A percentile compares a stretch with the other conserved stretches of the same genome.
phyloP scores from a whole-genome alignment of 2,888 invertebrate genomes.

The Drosophila engyochracea region DNA sequence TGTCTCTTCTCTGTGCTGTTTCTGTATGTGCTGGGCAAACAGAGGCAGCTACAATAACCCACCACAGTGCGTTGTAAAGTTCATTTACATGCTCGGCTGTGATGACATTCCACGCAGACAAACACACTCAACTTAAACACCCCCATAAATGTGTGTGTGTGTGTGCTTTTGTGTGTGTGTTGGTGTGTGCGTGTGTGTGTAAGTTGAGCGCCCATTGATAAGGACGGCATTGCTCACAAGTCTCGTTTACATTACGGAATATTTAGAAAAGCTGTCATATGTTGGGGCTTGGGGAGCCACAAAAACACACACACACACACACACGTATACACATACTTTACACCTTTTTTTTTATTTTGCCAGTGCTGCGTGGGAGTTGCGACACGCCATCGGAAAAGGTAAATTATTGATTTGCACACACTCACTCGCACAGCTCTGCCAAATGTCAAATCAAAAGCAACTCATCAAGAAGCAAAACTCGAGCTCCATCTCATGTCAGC shows the following conservation, averaged over 20 bases:
- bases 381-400: constrained; percentile 48
- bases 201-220: constrained; percentile 72
- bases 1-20: constrained; percentile 34
- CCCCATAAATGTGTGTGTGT: constrained; percentile 28
- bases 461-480: constrained; percentile 47
- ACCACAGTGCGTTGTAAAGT: constrained; percentile 73
- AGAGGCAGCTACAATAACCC: constrained; percentile 45
- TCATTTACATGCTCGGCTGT: constrained; percentile 79
- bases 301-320: not conserved
- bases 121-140: constrained; percentile 38
- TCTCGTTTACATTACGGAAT: constrained; percentile 71
- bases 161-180: constrained; percentile 27
- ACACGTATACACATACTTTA: constrained; percentile 22
- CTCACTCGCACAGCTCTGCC: constrained; percentile 44
- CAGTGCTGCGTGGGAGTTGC: constrained; percentile 22
- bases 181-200: constrained; percentile 18
- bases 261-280: constrained; percentile 68
- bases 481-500: not conserved
- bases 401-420: constrained; percentile 75
- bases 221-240: constrained; percentile 54
- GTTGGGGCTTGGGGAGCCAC: constrained; percentile 14
- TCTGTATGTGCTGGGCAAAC: constrained; percentile 56
- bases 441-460: constrained; percentile 58
- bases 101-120: constrained; percentile 73
- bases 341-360: constrained; percentile 32